Percentiles rank a stretch among this genome's conserved stretches.
Evolutionary conservation across 2,113 vertebrate species (phyloP).

Genomic region (Hemicordylus capensis): DNA sequence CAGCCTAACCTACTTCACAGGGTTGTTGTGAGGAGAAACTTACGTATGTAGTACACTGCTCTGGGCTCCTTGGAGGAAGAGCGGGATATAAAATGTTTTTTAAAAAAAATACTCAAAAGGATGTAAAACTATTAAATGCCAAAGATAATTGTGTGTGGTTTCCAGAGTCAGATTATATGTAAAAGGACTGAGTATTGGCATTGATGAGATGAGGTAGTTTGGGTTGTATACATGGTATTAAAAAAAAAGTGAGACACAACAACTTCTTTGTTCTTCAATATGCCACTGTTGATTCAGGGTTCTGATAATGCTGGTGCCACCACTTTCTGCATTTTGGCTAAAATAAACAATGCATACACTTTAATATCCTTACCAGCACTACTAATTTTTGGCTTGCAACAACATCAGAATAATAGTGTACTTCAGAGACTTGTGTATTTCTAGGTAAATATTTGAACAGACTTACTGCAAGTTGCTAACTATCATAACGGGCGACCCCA

Average conservation of each 20-base stretch:
- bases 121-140: not conserved
- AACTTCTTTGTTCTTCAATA: not conserved
- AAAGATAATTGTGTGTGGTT: not conserved
- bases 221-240: not conserved
- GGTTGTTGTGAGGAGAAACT: too few relatives aligned
- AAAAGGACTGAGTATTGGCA: not conserved
- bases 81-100: too few relatives aligned
- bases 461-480: not conserved
- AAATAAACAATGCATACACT: not conserved
- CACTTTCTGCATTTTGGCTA: not conserved
- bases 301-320: not conserved
- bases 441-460: not conserved
- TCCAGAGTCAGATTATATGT: not conserved
- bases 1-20: too few relatives aligned
- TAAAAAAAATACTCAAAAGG: not conserved
- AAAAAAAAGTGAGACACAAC: not conserved
- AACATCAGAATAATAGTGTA: conserved; percentile 2
- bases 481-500: conserved; percentile 3
- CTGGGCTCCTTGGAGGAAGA: too few relatives aligned
- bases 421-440: not conserved
- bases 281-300: not conserved
- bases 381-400: not conserved
- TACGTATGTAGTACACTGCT: too few relatives aligned
- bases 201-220: not conserved
- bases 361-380: not conserved